These are phyloP conservation scores for Drosophila takahashii DNA, from an alignment of 1,140 invertebrate genomes.

Conservation along the genomic window DNA sequence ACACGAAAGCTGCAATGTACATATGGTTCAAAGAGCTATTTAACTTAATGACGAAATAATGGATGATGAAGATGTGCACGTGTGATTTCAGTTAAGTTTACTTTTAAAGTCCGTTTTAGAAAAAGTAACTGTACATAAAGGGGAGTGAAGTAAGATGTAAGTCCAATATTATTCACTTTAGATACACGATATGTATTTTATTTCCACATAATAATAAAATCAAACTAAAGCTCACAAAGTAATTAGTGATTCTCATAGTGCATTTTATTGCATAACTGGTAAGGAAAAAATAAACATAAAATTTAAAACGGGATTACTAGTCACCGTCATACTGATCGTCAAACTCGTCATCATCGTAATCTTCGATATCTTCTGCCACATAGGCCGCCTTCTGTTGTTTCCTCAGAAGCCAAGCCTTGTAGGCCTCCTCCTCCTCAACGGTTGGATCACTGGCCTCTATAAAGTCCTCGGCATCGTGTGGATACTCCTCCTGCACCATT, in stretches of 20 bases:
- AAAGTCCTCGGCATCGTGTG: slow-evolving; percentile 87
- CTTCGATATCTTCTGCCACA: slow-evolving; percentile 22
- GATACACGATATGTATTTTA: slow-evolving; percentile 60
- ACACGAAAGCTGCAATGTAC: slow-evolving; percentile 53
- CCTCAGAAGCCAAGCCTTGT: slow-evolving; percentile 59
- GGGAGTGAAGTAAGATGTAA: slow-evolving; percentile 37
- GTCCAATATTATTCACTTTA: slow-evolving; percentile 50
- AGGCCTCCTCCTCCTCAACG: slow-evolving; percentile 88
- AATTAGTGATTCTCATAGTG: background rate
- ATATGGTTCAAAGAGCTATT: slow-evolving; percentile 55
- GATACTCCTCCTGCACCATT: slow-evolving; percentile 88
- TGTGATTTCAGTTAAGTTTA: slow-evolving; percentile 63
- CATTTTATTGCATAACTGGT: slow-evolving; percentile 13
- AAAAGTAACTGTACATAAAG: slow-evolving; percentile 41
- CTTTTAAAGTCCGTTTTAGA: slow-evolving; percentile 41
- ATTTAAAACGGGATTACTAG: slow-evolving; percentile 18
- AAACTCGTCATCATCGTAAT: slow-evolving; percentile 47
- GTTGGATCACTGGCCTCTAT: slow-evolving; percentile 90
- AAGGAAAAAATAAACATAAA: slow-evolving; percentile 12
- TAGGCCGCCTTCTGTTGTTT: slow-evolving; percentile 40
- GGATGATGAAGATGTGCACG: slow-evolving; percentile 25
- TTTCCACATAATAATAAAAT: slow-evolving; percentile 50
- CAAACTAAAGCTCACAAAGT: slow-evolving; percentile 37
- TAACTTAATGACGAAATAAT: slow-evolving; percentile 43
- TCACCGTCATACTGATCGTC: slow-evolving; percentile 20